Conservation (phyloP, 2,113 vertebrate genomes). For the Cervus canadensis region DNA sequence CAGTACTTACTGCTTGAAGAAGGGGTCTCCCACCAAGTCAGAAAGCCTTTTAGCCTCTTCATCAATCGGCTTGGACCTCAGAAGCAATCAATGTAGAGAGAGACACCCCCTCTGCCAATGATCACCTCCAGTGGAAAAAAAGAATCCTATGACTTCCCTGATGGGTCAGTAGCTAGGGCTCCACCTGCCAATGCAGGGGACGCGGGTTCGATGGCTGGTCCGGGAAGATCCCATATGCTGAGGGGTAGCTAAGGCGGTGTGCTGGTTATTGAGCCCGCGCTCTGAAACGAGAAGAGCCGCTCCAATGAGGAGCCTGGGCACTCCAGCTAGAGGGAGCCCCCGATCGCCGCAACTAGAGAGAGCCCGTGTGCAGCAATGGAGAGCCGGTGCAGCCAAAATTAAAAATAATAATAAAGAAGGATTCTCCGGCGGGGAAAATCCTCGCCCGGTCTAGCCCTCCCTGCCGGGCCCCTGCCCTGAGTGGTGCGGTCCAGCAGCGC, state of each 20-base stretch:
- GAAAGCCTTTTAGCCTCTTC: background rate
- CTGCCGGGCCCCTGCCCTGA: background rate
- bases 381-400: background rate
- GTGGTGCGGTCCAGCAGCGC: background rate
- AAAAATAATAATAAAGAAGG: background rate
- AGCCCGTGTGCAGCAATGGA: background rate
- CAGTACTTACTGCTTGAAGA: background rate
- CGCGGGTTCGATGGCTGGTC: background rate
- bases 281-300: accelerated
- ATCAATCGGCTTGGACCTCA: background rate
- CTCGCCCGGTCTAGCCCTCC: background rate
- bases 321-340: too few relatives aligned
- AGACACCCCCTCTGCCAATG: background rate
- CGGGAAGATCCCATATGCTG: background rate
- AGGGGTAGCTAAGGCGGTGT: background rate
- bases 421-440: background rate
- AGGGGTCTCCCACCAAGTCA: background rate
- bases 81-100: background rate
- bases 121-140: background rate
- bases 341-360: background rate
- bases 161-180: background rate
- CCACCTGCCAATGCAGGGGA: background rate
- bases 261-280: accelerated
- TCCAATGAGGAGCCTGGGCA: background rate
- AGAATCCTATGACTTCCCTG: background rate